These are phyloP conservation scores for Sweltsa coloradensis DNA, from an alignment of 1,140 invertebrate genomes.

Conservation along the genomic window DNA sequence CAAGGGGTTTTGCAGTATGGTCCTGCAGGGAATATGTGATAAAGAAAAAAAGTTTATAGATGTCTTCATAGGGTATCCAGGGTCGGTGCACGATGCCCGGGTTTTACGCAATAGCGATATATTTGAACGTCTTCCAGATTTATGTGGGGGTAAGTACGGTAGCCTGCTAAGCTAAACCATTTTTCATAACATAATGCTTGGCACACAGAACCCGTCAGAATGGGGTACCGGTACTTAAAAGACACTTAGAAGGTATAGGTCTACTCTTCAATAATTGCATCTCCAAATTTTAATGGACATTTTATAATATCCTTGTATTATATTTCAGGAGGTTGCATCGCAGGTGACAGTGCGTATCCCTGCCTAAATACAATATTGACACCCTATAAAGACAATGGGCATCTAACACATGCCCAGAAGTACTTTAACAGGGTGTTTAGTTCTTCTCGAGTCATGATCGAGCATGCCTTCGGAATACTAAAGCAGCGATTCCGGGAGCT, in stretches of 20 bases:
- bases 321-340: constrained; percentile 12
- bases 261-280: no score
- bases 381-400: constrained; percentile 19
- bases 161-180: no score
- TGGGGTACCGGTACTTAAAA: no score
- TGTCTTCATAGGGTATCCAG: neutral
- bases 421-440: constrained; percentile 15
- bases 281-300: no score
- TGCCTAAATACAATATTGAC: constrained; percentile 8
- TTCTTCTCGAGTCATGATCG: constrained; percentile 13
- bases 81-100: no score
- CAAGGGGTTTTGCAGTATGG: neutral
- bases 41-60: neutral
- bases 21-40: neutral
- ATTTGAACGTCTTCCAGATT: neutral
- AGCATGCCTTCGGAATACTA: constrained; percentile 16
- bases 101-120: neutral
- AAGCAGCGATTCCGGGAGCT: constrained; percentile 17
- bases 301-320: constrained; percentile 1
- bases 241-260: no score
- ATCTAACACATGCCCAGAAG: constrained; percentile 14
- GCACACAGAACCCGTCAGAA: no score
- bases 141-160: neutral
- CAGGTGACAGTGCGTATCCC: constrained; percentile 20
- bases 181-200: no score